A percentile compares a stretch with the other conserved stretches of the same genome.
phyloP scores from a whole-genome alignment of 1,140 invertebrate species.

The Lineus longissimus region DNA sequence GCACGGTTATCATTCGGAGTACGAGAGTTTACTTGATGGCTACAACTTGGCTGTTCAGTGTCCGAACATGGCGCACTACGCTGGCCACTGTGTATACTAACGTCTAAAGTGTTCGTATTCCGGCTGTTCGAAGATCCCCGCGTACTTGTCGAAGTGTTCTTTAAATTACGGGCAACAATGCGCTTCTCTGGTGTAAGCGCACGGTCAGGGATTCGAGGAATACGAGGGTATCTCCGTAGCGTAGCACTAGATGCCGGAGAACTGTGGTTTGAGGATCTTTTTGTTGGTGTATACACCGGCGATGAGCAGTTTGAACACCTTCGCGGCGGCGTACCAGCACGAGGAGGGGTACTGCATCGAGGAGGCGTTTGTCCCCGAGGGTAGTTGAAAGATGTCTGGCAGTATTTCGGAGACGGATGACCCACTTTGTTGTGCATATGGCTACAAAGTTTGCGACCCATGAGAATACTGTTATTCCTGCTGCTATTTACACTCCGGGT shows the following conservation, averaged over 20 bases:
- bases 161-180: neutral
- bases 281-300: neutral
- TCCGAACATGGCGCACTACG: neutral
- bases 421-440: too few relatives aligned
- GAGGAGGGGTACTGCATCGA: neutral
- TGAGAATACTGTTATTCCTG: neutral
- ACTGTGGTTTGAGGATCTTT: too few relatives aligned
- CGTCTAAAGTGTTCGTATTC: constrained; percentile 4
- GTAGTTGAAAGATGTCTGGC: too few relatives aligned
- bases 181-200: neutral
- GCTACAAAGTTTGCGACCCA: neutral
- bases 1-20: neutral
- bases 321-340: neutral
- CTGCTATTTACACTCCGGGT: neutral
- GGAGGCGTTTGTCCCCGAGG: too few relatives aligned
- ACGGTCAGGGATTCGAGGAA: neutral
- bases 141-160: neutral
- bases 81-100: neutral
- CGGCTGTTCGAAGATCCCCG: neutral
- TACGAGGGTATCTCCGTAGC: neutral
- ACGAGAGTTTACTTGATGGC: neutral
- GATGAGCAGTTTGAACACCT: neutral
- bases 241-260: neutral
- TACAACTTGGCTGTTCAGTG: neutral
- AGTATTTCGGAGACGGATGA: too few relatives aligned